A percentile compares a stretch with the other conserved stretches of the same genome.
Evolutionary conservation across 2,888 invertebrate species (phyloP).

Genomic region (Ferrisia virgata): DNA sequence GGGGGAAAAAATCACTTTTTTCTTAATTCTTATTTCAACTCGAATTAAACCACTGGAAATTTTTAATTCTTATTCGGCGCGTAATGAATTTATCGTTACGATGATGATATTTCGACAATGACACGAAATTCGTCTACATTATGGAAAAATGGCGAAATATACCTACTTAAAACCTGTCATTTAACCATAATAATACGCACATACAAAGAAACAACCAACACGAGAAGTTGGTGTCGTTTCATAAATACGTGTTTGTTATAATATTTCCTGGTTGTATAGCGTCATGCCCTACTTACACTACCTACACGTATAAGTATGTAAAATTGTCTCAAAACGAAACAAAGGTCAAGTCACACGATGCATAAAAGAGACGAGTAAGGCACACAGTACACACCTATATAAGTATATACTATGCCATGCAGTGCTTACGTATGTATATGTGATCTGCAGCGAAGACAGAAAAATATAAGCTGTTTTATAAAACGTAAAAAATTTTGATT

Average conservation of each 20-base stretch:
- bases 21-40: no score
- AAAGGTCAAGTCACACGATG: conserved; percentile 10
- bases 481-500: conserved; percentile 4
- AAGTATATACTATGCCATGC: no score
- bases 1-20: no score
- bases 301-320: no score
- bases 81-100: neutral
- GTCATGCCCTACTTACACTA: conserved; percentile 17
- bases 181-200: neutral
- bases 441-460: no score
- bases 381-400: neutral
- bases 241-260: conserved; percentile 18
- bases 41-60: no score
- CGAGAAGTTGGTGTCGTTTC: neutral
- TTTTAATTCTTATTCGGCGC: no score
- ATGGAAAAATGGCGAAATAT: neutral
- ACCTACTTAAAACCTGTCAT: neutral
- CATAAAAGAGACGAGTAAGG: neutral
- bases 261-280: neutral
- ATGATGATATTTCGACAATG: neutral
- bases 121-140: neutral
- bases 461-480: neutral
- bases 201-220: neutral
- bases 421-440: no score
- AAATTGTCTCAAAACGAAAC: conserved; percentile 18